Conservation (phyloP, 2,888 invertebrate species). For the Psylliodes chrysocephalus region DNA sequence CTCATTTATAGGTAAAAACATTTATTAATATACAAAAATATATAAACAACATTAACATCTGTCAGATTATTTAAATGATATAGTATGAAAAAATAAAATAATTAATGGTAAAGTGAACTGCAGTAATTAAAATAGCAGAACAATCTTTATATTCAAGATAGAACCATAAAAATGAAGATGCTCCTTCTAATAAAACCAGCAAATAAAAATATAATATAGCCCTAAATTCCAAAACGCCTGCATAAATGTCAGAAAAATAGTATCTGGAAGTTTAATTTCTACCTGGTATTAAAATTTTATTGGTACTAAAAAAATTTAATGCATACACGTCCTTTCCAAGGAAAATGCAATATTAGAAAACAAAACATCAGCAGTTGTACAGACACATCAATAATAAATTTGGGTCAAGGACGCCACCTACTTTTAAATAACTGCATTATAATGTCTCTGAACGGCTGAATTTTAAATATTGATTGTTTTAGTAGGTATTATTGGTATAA, state of each 20-base stretch:
- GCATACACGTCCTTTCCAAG: conserved; percentile 13
- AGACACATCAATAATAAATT: conserved; percentile 23
- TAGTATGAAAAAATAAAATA: too few relatives aligned
- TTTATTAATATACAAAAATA: too few relatives aligned
- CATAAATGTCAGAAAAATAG: conserved; percentile 6
- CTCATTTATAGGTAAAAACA: too few relatives aligned
- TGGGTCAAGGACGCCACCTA: conserved; percentile 27
- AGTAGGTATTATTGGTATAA: too few relatives aligned
- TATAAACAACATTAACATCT: too few relatives aligned
- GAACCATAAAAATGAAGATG: background rate
- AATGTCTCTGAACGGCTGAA: conserved; percentile 12
- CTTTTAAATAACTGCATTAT: conserved; percentile 11
- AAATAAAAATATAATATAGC: background rate
- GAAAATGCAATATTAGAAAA: conserved; percentile 5
- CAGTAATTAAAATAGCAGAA: too few relatives aligned
- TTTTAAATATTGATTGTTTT: conserved; percentile 18
- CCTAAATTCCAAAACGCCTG: background rate
- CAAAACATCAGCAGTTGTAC: conserved; percentile 5
- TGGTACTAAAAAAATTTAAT: conserved; percentile 8
- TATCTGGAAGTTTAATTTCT: conserved; percentile 7
- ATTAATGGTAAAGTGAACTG: background rate
- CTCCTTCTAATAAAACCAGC: background rate
- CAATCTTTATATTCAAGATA: too few relatives aligned
- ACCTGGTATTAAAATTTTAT: conserved; percentile 4
- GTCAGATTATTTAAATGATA: too few relatives aligned